phyloP scores from a whole-genome alignment of 2,888 invertebrate species.

The Gryllus longicercus region DNA sequence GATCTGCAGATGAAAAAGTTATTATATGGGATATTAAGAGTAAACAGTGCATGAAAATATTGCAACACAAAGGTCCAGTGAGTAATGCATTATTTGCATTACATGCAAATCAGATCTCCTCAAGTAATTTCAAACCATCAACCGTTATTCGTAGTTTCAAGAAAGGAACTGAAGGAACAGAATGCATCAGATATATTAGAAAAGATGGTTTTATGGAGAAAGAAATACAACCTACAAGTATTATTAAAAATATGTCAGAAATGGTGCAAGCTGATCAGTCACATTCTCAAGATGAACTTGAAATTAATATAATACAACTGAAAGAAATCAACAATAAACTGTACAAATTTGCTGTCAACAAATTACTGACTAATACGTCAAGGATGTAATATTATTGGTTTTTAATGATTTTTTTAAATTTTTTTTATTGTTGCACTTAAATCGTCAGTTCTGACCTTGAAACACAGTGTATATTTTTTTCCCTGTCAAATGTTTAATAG shows the following conservation, averaged over 20 bases:
- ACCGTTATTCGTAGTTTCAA: conserved; percentile 54
- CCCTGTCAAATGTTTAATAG: too few relatives aligned
- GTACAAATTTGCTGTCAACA: conserved; percentile 55
- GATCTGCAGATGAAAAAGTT: conserved; percentile 69
- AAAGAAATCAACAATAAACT: conserved; percentile 59
- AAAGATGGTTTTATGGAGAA: too few relatives aligned
- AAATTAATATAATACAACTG: conserved; percentile 51
- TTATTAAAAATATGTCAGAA: too few relatives aligned
- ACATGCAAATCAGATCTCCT: conserved; percentile 49
- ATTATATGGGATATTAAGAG: conserved; percentile 79
- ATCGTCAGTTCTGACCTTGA: too few relatives aligned
- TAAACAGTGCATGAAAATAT: conserved; percentile 65
- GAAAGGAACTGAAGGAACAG: conserved; percentile 55
- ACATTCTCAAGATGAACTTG: conserved; percentile 37
- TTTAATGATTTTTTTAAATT: too few relatives aligned
- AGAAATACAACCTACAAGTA: too few relatives aligned
- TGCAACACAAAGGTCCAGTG: conserved; percentile 70
- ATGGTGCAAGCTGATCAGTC: too few relatives aligned
- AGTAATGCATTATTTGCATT: conserved; percentile 67
- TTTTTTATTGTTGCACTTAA: too few relatives aligned
- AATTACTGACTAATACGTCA: conserved; percentile 40
- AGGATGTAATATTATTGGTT: too few relatives aligned
- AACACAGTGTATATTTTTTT: too few relatives aligned
- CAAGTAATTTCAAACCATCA: conserved; percentile 41
- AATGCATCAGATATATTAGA: too few relatives aligned